Evolutionary conservation across 2,888 invertebrate species (phyloP).

Genomic region (Eupithecia exiguata): DNA sequence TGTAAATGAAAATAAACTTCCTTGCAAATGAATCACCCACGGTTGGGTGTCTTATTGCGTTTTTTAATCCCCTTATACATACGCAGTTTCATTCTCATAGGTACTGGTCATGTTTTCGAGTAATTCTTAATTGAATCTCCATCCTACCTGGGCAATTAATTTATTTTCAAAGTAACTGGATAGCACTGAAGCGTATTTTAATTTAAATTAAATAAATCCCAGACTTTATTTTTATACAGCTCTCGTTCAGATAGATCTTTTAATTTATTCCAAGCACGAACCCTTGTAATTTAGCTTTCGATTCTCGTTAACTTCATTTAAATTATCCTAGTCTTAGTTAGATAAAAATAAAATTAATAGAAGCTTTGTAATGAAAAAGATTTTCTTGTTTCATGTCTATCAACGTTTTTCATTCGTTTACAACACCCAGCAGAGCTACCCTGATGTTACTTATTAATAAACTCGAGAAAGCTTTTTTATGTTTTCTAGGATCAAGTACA

Average conservation of each 20-base stretch:
- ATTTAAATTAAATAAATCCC: slow-evolving; percentile 19
- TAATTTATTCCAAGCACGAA: slow-evolving; percentile 38
- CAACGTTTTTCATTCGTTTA: not conserved
- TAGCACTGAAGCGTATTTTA: slow-evolving; percentile 8
- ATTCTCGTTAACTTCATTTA: slow-evolving; percentile 31
- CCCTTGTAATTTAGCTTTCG: slow-evolving; percentile 29
- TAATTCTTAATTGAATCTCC: not conserved
- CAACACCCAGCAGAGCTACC: not conserved
- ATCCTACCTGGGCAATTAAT: not conserved
- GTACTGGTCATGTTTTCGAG: not conserved
- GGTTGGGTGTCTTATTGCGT: not conserved
- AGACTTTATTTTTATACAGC: slow-evolving; percentile 25
- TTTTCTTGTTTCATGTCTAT: not conserved
- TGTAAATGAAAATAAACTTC: too few species aligned
- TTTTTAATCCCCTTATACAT: not conserved
- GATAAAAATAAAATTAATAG: slow-evolving; percentile 17
- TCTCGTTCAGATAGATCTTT: slow-evolving; percentile 25
- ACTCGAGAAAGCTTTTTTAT: not conserved
- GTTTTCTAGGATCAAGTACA: not conserved
- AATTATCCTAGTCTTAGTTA: slow-evolving; percentile 29
- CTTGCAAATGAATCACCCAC: not conserved
- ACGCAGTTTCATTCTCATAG: not conserved
- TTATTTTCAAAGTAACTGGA: slow-evolving; percentile 10
- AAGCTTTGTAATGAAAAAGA: slow-evolving; percentile 8
- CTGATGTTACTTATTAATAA: not conserved